Conservation (phyloP, 1,140 invertebrate species). For the Ectropis grisescens region DNA sequence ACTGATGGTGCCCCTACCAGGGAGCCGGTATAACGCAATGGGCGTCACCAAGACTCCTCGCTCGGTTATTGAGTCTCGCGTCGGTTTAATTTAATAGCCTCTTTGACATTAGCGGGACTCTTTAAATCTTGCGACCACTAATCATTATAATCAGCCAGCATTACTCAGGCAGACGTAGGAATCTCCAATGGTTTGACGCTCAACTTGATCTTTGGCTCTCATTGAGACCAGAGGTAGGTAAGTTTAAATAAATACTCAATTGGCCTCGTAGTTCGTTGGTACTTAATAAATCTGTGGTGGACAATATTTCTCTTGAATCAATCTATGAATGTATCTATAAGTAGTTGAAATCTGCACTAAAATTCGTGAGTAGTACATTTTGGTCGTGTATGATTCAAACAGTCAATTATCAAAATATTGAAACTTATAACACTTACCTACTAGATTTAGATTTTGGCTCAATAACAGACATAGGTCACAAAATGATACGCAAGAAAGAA, state of each 20-base stretch:
- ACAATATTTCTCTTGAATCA: too few species aligned
- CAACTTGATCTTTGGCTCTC: neutral
- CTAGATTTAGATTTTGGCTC: too few species aligned
- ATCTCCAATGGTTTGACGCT: conserved; percentile 17
- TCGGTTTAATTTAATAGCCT: conserved; percentile 39
- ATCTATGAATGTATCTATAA: too few species aligned
- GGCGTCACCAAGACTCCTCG: conserved; percentile 35
- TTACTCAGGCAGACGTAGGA: conserved; percentile 23
- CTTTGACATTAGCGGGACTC: conserved; percentile 34
- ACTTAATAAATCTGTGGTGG: neutral
- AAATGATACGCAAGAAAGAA: neutral
- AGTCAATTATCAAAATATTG: too few species aligned
- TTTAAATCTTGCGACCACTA: conserved; percentile 17
- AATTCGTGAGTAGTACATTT: too few species aligned
- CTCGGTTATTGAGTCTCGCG: conserved; percentile 34
- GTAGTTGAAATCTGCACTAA: too few species aligned
- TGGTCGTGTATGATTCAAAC: too few species aligned
- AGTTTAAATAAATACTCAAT: neutral
- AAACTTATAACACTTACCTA: too few species aligned
- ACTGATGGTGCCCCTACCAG: conserved; percentile 24
- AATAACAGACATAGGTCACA: neutral
- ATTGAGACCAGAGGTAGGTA: neutral
- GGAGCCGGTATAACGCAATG: conserved; percentile 44
- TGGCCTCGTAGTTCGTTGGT: neutral
- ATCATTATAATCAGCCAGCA: too few species aligned